Evolutionary conservation across 2,888 invertebrate genomes (phyloP), one percentile per base, ranked within the genome.

Genomic region (Xylota sylvarum): DNA sequence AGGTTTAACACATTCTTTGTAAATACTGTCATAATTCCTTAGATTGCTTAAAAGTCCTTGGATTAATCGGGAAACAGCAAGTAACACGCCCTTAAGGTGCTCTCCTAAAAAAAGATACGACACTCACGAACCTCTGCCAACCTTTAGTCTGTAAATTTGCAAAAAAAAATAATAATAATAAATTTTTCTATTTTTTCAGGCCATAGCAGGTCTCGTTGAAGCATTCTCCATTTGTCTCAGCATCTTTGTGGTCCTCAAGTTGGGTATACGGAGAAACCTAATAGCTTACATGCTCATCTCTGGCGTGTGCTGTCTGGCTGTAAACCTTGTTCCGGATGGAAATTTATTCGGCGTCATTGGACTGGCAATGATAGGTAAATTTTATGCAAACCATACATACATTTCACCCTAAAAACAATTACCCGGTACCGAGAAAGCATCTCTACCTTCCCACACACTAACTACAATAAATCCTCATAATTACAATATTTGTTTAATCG

Each of bases 191-290:
- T 35, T 14, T 2, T 73, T 82, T 9, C 60, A 94, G 94, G 92
- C 93, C 60, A 93, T 96, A 72, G 94, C 95, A 48, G 96, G 96
- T 5, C 92, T 94, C 0, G 95, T 96, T 0, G 97, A 97, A 92
- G 93, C 96, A 10, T 95, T 96, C 4, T 96, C 96, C 0, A 95
- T 96, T 88, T 95, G 95, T 0, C 90, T 96, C 5, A 96, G 96
- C 89, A 96, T 96, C 83, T 93, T 96, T 0, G 94, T 96, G 78
- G 94, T 96, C 0, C 92, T 96, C 69, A 95, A 95, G 90, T 93
- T 95, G 76, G 97, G 97, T 1, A 93, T 96, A 80, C 93, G 95
- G 77, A 94, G 94, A 90, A 96, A 96, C 0, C 93, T 96, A 65
- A 94, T 95, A 78, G 93, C 95, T 5, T 95, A 95, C 23, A 94